Conservation (phyloP, 2,888 invertebrate genomes). For the Platycheirus rosarum region DNA sequence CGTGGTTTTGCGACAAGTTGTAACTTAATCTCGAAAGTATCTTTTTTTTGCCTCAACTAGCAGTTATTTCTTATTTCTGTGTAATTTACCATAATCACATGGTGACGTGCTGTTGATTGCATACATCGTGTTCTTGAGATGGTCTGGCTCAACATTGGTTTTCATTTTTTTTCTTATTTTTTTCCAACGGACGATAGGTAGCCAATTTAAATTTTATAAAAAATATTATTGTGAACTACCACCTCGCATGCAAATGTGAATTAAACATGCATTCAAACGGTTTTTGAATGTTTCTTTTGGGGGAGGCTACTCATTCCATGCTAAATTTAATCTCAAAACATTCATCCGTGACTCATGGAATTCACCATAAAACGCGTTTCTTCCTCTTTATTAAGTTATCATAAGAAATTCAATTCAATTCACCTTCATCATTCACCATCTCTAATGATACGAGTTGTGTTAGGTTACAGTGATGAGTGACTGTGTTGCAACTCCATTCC, state of each 20-base stretch:
- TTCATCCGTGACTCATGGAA: slow-evolving; percentile 4
- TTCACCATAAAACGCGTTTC: background rate
- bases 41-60: slow-evolving; percentile 29
- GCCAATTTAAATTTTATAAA: slow-evolving; percentile 38
- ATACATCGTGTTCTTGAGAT: slow-evolving; percentile 23
- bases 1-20: background rate
- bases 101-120: slow-evolving; percentile 53
- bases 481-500: too few relatives aligned
- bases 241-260: slow-evolving; percentile 40
- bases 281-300: background rate
- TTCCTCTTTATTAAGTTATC: background rate
- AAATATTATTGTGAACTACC: slow-evolving; percentile 29
- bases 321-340: slow-evolving; percentile 19
- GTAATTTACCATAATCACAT: slow-evolving; percentile 52
- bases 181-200: too few relatives aligned
- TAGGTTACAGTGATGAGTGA: too few relatives aligned
- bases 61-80: slow-evolving; percentile 44
- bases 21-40: slow-evolving; percentile 17
- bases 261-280: slow-evolving; percentile 15
- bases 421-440: too few relatives aligned
- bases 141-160: background rate
- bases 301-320: slow-evolving; percentile 13
- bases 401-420: too few relatives aligned
- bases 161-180: background rate
- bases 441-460: too few relatives aligned